Evolutionary conservation across 1,140 invertebrate genomes (phyloP), one percentile per base, ranked within the genome.

Genomic region (Metopolophium dirhodum): DNA sequence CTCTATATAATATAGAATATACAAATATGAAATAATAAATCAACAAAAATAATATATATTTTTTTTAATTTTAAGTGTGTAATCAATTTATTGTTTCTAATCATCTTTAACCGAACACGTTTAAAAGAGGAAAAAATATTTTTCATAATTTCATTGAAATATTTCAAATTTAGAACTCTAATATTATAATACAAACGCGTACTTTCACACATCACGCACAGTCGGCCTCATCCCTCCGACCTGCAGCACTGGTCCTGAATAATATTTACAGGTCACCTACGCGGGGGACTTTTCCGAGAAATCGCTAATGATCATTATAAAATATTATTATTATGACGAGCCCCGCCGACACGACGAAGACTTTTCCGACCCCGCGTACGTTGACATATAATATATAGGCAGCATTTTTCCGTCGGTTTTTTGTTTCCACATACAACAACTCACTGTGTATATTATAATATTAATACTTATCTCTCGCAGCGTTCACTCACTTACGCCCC

Each of bases 271-370:
- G 30, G 30, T 77, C 18, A 77, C 61, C 30, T 7, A 18, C 11
- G n/a, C 11, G 61, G 41, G 3, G 41, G 41, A 18, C 14, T 77
- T n/a, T 68, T 18, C 30, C 30, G 30, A n/a, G 61, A n/a, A 68
- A n/a, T 77, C 61, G 14, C 61, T 77, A n/a, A 77, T 77, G 61
- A 77, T 77, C 61, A 77, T 77, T 77, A 77, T 54, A 54, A 77
- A 77, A 51, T 18, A 68, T 68, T 47, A 68, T 68, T 41, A 41
- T 41, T 41, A 41, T 41, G 41, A 41, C 41, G 61, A 18, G 57
- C 9, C 57, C 57, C 57, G 8, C 3, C 30, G 41, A 41, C 4
- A 41, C 41, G 41, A 4, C 61, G 3, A n/a, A 1, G 61, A 68
- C 2, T 68, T 68, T 68, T n/a, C 30, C 30, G 61, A 68, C 61